phyloP scores from a whole-genome alignment of 2,113 vertebrate genomes.

The Pycnonotus jocosus region DNA sequence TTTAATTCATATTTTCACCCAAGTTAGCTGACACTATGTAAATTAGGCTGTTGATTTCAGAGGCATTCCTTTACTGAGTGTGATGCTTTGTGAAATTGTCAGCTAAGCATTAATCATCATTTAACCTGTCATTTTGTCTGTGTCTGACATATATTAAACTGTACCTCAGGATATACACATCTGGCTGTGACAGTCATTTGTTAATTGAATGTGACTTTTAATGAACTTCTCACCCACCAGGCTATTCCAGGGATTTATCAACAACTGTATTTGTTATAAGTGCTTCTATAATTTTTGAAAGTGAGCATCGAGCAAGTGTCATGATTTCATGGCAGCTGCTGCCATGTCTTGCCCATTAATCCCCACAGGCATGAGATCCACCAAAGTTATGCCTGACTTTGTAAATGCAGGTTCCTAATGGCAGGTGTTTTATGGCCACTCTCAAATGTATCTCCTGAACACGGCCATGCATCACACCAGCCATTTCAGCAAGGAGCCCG shows the following conservation, averaged over 20 bases:
- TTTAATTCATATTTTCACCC: neutral
- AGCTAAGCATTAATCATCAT: slow-evolving; percentile 16
- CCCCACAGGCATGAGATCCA: neutral
- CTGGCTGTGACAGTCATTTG: neutral
- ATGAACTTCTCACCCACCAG: slow-evolving; percentile 23
- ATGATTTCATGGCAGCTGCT: neutral
- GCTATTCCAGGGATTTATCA: neutral
- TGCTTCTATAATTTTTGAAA: neutral
- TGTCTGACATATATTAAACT: neutral
- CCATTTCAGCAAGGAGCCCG: fast-evolving
- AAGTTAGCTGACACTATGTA: neutral
- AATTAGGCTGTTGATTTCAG: neutral
- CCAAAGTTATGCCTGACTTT: neutral
- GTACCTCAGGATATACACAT: neutral
- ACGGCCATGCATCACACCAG: neutral
- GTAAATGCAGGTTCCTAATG: neutral
- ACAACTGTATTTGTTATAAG: neutral
- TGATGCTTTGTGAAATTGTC: neutral
- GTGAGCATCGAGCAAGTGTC: neutral
- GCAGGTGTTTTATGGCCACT: neutral
- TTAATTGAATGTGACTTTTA: slow-evolving; percentile 45
- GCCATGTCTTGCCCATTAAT: neutral
- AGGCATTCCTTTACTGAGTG: neutral
- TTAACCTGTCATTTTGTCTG: neutral
- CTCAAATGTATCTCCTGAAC: neutral